These are phyloP conservation scores for Glandiceps talaboti DNA, from an alignment of 53 echinoderm and acorn worm species.

Conservation along the genomic window DNA sequence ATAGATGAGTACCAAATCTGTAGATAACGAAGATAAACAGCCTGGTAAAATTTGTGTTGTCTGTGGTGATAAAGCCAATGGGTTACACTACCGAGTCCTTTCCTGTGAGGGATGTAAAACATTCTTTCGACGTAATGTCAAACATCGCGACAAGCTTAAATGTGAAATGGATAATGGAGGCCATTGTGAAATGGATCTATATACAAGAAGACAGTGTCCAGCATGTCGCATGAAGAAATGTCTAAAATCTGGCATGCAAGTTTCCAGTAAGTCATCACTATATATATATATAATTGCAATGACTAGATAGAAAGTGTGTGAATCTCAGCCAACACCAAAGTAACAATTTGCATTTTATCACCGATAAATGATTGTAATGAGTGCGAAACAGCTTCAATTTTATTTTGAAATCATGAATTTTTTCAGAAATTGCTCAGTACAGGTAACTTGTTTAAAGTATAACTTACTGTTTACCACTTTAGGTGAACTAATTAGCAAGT, in stretches of 20 bases:
- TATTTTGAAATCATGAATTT: no score
- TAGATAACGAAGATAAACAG: not conserved
- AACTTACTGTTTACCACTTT: no score
- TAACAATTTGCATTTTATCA: no score
- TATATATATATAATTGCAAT: no score
- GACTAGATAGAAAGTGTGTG: no score
- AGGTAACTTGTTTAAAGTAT: no score
- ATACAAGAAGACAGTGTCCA: slow-evolving; percentile 72
- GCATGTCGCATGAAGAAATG: slow-evolving; percentile 83
- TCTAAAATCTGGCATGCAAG: slow-evolving; percentile 70
- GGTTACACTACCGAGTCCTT: slow-evolving; percentile 84
- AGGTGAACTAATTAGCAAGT: no score
- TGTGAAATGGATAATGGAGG: slow-evolving; percentile 70
- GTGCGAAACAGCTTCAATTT: no score
- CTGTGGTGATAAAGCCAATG: slow-evolving; percentile 79
- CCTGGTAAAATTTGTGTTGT: slow-evolving; percentile 59
- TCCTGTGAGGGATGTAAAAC: slow-evolving; percentile 96
- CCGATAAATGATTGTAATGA: no score
- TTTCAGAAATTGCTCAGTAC: no score
- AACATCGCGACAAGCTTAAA: slow-evolving; percentile 36
- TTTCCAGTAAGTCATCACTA: slow-evolving; percentile 77
- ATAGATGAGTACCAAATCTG: not conserved
- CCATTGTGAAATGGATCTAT: slow-evolving; percentile 72
- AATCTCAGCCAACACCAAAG: no score
- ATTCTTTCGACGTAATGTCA: slow-evolving; percentile 75